Percentiles rank a stretch among this genome's conserved stretches.
phyloP scores from a whole-genome alignment of 1,140 invertebrate species.

The Notospermus geniculatus region DNA sequence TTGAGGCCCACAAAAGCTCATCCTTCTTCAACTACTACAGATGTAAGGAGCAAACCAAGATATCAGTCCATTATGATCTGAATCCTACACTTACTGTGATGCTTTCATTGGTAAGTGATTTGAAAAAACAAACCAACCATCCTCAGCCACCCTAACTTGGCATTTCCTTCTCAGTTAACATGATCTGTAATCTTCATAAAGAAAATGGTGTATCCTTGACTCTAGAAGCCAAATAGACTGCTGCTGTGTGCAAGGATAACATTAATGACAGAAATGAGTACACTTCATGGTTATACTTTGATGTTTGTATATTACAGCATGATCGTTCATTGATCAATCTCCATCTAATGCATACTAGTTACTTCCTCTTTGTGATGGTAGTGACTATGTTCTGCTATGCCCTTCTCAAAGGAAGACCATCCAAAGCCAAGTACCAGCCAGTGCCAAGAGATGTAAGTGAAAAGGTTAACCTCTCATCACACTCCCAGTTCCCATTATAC shows the following conservation, averaged over 20 bases:
- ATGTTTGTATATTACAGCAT: slow-evolving; percentile 36
- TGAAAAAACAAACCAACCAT: too few relatives aligned
- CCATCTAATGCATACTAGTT: slow-evolving; percentile 56
- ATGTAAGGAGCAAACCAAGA: slow-evolving; percentile 26
- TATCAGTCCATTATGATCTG: slow-evolving; percentile 31
- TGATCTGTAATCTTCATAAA: too few relatives aligned
- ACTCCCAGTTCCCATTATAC: too few relatives aligned
- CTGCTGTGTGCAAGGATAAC: too few relatives aligned
- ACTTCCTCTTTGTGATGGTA: slow-evolving; percentile 57
- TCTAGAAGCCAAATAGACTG: too few relatives aligned
- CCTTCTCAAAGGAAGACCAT: slow-evolving; percentile 43
- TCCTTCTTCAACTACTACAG: slow-evolving; percentile 12
- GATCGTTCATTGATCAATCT: slow-evolving; percentile 55
- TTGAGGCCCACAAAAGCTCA: slow-evolving; percentile 22
- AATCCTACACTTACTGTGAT: slow-evolving; percentile 44
- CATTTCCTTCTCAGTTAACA: too few relatives aligned
- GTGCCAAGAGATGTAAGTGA: slow-evolving; percentile 1
- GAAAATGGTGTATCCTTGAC: too few relatives aligned
- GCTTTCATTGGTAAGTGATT: slow-evolving; percentile 39
- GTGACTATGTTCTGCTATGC: slow-evolving; percentile 53
- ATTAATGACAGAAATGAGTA: too few relatives aligned
- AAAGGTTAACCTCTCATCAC: neutral
- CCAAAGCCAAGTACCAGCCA: neutral
- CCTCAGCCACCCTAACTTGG: too few relatives aligned
- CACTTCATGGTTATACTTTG: too few relatives aligned